phyloP scores from a whole-genome alignment of 64 coral and sea anemone species.

The Trachythela sp. region DNA sequence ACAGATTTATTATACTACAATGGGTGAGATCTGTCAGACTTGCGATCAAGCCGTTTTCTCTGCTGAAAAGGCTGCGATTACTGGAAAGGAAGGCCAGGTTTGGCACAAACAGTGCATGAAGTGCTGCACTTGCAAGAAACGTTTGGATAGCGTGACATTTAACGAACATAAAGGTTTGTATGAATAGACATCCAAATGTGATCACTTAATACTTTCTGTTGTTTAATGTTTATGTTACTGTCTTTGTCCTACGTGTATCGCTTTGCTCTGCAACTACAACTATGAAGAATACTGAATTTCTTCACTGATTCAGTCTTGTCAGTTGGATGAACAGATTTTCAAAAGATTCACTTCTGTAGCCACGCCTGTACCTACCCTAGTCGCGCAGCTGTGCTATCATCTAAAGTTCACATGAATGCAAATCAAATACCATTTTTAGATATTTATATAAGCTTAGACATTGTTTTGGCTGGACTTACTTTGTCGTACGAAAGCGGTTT shows the following conservation, averaged over 20 bases:
- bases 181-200: not conserved
- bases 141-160: conserved; percentile 1
- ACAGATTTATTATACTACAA: not conserved
- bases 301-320: too few relatives aligned
- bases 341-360: not conserved
- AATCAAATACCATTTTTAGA: too few relatives aligned
- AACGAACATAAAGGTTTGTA: conserved; percentile 21
- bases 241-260: too few relatives aligned
- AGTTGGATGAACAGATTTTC: not conserved
- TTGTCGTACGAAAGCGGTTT: too few relatives aligned
- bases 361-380: not conserved
- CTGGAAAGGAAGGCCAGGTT: not conserved
- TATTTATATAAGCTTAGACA: too few relatives aligned
- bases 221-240: not conserved
- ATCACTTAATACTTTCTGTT: not conserved
- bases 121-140: not conserved
- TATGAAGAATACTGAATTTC: too few relatives aligned
- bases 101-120: conserved; percentile 10
- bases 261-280: too few relatives aligned
- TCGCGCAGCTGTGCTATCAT: not conserved
- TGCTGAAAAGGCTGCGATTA: not conserved
- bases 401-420: too few relatives aligned
- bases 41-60: not conserved
- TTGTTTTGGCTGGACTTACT: too few relatives aligned
- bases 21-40: not conserved